These are phyloP conservation scores for Malurus leucopterus DNA, from an alignment of 2,797 vertebrate species.

Conservation along the genomic window DNA sequence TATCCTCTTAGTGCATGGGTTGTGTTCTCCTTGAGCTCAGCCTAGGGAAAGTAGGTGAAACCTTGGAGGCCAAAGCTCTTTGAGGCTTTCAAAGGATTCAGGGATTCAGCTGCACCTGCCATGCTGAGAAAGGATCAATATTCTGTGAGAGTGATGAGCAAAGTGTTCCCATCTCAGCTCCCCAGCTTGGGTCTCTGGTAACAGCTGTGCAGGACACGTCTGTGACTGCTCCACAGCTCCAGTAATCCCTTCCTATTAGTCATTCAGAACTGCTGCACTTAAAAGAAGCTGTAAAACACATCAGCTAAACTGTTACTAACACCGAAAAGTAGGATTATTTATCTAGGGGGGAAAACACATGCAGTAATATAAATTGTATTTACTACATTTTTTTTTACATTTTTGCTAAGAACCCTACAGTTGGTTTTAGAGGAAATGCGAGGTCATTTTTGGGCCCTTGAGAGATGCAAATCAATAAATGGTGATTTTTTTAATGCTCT, in stretches of 20 bases:
- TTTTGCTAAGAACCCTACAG: neutral
- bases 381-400: neutral
- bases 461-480: constrained; percentile 30
- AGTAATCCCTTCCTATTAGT: constrained; percentile 13
- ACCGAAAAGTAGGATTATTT: constrained; percentile 20
- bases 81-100: neutral
- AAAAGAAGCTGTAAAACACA: constrained; percentile 46
- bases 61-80: neutral
- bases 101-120: neutral
- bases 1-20: neutral
- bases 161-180: neutral
- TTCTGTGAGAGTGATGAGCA: neutral
- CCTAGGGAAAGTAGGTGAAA: neutral
- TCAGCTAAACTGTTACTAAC: constrained; percentile 19
- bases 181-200: neutral
- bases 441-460: neutral
- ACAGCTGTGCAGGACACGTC: neutral
- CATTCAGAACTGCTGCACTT: neutral
- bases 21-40: neutral
- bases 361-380: neutral
- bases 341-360: neutral
- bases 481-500: neutral
- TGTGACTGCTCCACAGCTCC: neutral
- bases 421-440: neutral
- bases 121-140: neutral